Evolutionary conservation across 2,888 invertebrate genomes (phyloP).

Genomic region (Rapana venosa): DNA sequence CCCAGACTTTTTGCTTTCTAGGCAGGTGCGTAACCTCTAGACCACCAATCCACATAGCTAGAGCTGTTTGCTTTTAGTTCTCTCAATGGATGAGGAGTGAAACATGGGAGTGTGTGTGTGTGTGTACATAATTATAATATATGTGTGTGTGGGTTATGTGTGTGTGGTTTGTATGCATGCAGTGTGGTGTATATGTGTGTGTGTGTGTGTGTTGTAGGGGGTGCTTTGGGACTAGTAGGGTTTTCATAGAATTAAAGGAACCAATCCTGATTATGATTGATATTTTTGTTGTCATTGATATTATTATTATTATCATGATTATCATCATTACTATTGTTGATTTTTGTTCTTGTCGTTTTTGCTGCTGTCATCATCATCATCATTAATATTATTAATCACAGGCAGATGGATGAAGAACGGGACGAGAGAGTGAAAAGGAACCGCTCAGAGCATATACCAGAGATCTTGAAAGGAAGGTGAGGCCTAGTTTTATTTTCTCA

Average conservation of each 20-base stretch:
- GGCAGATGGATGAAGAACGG: slow-evolving; percentile 69
- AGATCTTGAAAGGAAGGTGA: slow-evolving; percentile 73
- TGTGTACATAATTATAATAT: not conserved
- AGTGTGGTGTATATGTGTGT: not conserved
- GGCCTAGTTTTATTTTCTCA: slow-evolving; percentile 30
- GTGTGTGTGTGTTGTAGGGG: not conserved
- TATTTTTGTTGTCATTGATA: not conserved
- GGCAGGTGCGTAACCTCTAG: too few relatives aligned
- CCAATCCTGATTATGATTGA: too few relatives aligned
- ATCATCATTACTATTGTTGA: not conserved
- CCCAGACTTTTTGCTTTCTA: too few relatives aligned
- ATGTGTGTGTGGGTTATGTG: too few relatives aligned
- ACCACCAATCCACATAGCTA: too few relatives aligned
- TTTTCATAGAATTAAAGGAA: not conserved
- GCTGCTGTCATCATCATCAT: not conserved
- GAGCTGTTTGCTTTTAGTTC: too few relatives aligned
- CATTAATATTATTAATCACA: slow-evolving; percentile 45
- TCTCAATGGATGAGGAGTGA: too few relatives aligned
- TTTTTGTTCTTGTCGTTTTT: not conserved
- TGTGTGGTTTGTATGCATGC: too few relatives aligned
- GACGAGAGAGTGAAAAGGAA: slow-evolving; percentile 62
- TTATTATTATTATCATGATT: not conserved
- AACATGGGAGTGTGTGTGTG: not conserved
- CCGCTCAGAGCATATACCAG: slow-evolving; percentile 72
- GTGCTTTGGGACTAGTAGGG: not conserved